Evolutionary conservation across 1,140 invertebrate species (phyloP).

Genomic region (Bombus soroeensis): DNA sequence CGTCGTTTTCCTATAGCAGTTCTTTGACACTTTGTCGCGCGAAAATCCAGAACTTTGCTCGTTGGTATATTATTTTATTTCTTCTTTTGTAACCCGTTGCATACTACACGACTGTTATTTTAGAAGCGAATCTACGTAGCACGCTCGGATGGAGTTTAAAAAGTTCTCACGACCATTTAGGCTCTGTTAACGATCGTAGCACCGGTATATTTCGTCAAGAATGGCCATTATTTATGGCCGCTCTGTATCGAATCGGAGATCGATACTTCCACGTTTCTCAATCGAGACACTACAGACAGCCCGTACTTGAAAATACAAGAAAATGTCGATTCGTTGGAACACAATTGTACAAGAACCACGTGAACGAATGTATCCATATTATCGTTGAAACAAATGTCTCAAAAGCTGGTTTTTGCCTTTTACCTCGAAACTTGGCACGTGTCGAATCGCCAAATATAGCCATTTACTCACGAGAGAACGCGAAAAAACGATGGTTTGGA

Average conservation of each 20-base stretch:
- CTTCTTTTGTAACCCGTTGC: not conserved
- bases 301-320: not conserved
- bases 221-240: conserved; percentile 56
- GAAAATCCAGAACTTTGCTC: not conserved
- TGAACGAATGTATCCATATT: not conserved
- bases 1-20: not conserved
- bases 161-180: conserved; percentile 52
- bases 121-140: not conserved
- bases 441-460: not conserved
- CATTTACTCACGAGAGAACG: not conserved
- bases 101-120: not conserved
- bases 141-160: not conserved
- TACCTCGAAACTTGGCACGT: not conserved
- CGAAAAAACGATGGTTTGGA: not conserved
- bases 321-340: not conserved
- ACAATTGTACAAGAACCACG: not conserved
- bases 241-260: conserved; percentile 41
- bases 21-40: not conserved
- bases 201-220: conserved; percentile 51
- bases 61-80: not conserved
- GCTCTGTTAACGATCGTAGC: not conserved
- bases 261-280: conserved; percentile 40
- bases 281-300: conserved; percentile 9
- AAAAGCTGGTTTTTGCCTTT: not conserved
- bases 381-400: not conserved